These are phyloP conservation scores for Ceratina japonica DNA, from an alignment of 1,140 invertebrate species.

Conservation along the genomic window DNA sequence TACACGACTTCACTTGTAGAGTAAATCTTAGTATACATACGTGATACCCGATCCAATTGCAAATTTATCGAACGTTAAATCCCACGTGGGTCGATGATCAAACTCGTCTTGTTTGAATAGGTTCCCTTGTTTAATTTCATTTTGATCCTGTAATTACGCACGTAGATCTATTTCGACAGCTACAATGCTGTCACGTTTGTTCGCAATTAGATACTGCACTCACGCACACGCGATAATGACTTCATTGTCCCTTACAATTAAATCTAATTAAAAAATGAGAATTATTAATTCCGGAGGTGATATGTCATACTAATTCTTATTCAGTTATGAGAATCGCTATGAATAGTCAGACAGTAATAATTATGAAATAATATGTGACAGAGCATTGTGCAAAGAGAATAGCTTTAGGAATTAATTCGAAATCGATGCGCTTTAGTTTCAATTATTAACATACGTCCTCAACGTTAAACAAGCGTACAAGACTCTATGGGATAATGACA, in stretches of 20 bases:
- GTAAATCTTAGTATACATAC: not conserved
- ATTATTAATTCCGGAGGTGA: too few relatives aligned
- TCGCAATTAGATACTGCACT: not conserved
- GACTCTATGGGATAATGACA: not conserved
- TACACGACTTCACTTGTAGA: too few relatives aligned
- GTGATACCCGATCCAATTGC: not conserved
- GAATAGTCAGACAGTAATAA: too few relatives aligned
- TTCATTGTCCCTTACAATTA: too few relatives aligned
- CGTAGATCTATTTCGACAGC: conserved; percentile 16
- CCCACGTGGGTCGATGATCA: conserved; percentile 7
- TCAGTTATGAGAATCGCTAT: too few relatives aligned
- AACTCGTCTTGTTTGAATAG: conserved; percentile 28
- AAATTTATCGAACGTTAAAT: conserved; percentile 16
- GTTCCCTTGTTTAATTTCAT: conserved; percentile 31
- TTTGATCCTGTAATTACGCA: conserved; percentile 7
- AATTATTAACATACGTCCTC: too few relatives aligned
- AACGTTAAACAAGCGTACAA: not conserved
- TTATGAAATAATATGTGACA: too few relatives aligned
- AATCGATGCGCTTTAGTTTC: too few relatives aligned
- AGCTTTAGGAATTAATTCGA: too few relatives aligned
- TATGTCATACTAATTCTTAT: too few relatives aligned
- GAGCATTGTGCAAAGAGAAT: too few relatives aligned
- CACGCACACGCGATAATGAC: not conserved
- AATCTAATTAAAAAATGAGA: too few relatives aligned
- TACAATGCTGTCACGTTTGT: not conserved